Evolutionary conservation across 2,113 vertebrate species (phyloP).

Genomic region (Callaeas wilsoni): DNA sequence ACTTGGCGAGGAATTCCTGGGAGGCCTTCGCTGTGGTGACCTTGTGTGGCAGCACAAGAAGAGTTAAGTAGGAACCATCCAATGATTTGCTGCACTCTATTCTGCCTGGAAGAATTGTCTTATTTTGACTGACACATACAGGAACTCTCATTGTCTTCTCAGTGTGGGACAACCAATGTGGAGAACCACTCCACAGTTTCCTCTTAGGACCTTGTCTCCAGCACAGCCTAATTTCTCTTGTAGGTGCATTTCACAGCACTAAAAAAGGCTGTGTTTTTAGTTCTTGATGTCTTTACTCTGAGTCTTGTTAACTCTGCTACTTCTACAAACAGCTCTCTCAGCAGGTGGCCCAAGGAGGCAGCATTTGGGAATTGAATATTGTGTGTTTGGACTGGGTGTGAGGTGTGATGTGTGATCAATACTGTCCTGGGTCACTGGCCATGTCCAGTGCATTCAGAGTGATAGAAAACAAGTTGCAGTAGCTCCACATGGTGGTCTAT

Average conservation of each 20-base stretch:
- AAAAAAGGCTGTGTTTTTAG: fast-evolving
- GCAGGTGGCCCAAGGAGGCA: background rate
- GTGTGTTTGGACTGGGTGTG: background rate
- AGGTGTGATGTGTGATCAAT: background rate
- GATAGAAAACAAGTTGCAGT: background rate
- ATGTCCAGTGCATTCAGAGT: background rate
- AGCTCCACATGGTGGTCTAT: background rate
- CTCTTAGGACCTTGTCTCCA: background rate
- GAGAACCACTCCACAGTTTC: background rate
- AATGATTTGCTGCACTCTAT: background rate
- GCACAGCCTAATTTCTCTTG: background rate
- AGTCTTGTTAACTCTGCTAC: background rate
- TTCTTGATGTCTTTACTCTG: background rate
- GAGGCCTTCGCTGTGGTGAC: background rate
- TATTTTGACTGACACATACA: background rate
- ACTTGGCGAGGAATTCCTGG: background rate
- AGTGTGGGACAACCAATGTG: background rate
- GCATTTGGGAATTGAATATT: background rate
- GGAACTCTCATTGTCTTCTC: background rate
- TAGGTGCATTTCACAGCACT: background rate
- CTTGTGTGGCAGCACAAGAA: background rate
- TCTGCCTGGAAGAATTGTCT: background rate
- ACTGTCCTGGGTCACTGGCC: background rate
- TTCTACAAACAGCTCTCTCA: background rate
- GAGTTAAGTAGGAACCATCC: background rate